Conservation (phyloP, 2,797 vertebrate species). For the Siniperca undulata region DNA sequence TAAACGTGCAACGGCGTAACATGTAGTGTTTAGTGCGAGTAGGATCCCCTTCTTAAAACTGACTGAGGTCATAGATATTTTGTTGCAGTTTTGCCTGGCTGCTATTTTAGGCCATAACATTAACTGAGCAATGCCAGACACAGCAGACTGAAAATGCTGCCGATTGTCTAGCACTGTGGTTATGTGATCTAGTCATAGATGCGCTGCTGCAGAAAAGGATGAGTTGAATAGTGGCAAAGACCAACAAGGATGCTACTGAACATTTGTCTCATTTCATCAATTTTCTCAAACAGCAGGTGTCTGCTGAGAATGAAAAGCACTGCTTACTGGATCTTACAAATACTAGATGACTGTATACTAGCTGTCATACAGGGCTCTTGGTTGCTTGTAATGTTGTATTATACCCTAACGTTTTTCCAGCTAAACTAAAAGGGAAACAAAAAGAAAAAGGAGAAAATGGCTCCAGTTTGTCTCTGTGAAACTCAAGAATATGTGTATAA, state of each 20-base stretch:
- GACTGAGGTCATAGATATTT: constrained; percentile 5
- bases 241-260: neutral
- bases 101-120: constrained; percentile 33
- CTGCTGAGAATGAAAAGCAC: constrained; percentile 2
- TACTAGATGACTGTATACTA: neutral
- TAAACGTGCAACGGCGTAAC: neutral
- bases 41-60: neutral
- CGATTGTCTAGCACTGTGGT: neutral
- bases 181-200: constrained; percentile 26
- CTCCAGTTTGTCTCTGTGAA: neutral
- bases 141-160: constrained; percentile 12
- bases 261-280: neutral
- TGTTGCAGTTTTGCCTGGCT: neutral
- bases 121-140: constrained; percentile 19
- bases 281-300: neutral
- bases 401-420: neutral
- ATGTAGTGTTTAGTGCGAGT: neutral
- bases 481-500: too few species aligned
- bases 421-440: neutral
- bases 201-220: neutral
- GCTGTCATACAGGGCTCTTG: neutral
- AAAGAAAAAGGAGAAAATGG: neutral
- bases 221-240: neutral
- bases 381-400: neutral
- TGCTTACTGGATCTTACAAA: neutral